Evolutionary conservation across 2,888 invertebrate species (phyloP).

Genomic region (Creontiades dilutus): DNA sequence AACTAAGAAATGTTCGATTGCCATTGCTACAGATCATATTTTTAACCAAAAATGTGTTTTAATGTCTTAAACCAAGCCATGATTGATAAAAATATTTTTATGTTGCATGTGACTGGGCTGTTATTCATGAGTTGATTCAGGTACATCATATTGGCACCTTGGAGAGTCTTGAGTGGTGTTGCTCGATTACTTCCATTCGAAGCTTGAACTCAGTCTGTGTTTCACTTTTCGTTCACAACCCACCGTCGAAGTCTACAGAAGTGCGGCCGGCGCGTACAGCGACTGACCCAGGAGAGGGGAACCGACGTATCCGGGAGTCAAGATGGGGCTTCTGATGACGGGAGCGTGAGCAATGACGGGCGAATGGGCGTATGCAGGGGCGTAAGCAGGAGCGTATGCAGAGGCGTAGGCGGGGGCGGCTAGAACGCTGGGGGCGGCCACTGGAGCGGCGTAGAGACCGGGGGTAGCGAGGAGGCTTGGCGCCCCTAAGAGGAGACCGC

Average conservation of each 20-base stretch:
- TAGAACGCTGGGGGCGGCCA: constrained; percentile 31
- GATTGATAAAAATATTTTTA: no score
- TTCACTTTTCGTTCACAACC: no score
- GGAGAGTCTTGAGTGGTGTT: no score
- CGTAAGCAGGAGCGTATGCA: background rate
- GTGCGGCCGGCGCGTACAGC: constrained; percentile 34
- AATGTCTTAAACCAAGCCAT: no score
- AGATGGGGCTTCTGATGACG: constrained; percentile 27
- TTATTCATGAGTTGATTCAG: no score
- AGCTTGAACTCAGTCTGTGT: no score
- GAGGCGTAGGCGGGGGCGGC: constrained; percentile 1
- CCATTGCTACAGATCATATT: no score
- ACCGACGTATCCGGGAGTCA: constrained; percentile 45
- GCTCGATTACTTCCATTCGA: no score
- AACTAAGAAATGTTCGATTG: no score
- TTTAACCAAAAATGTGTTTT: no score
- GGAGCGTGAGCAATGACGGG: constrained; percentile 24
- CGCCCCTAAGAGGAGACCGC: constrained; percentile 43
- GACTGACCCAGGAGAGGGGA: constrained; percentile 37
- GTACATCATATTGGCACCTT: no score
- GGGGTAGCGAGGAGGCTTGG: constrained; percentile 40
- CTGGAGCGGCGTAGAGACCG: constrained; percentile 35
- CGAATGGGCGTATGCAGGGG: background rate
- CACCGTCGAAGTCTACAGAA: constrained; percentile 21
- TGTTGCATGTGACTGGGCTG: no score